phyloP scores from a whole-genome alignment of 1,140 invertebrate species.

The Aplysia californica region DNA sequence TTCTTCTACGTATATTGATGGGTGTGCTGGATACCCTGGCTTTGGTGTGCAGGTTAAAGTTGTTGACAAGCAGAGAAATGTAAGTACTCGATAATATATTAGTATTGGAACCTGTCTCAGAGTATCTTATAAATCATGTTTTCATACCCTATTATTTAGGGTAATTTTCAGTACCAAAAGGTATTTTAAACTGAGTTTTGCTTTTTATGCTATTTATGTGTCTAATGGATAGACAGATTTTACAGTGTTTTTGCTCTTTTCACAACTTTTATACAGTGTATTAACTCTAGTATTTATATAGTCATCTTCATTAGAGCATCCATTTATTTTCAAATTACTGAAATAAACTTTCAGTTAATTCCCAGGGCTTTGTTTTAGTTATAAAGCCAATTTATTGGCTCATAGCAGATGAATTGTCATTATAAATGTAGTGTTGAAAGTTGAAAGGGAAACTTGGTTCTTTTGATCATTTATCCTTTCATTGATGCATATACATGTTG shows the following conservation, averaged over 20 bases:
- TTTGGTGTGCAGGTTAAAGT: constrained; percentile 24
- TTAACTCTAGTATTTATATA: background rate
- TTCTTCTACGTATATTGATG: constrained; percentile 11
- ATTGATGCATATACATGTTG: too few species aligned
- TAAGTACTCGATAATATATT: background rate
- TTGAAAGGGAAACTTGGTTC: background rate
- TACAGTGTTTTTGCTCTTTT: background rate
- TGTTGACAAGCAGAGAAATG: constrained; percentile 24
- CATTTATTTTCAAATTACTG: background rate
- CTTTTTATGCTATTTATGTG: background rate
- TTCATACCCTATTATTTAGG: background rate
- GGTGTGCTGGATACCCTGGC: constrained; percentile 22
- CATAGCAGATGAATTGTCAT: too few species aligned
- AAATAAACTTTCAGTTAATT: background rate
- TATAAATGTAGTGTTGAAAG: too few species aligned
- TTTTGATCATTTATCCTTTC: too few species aligned
- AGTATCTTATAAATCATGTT: background rate
- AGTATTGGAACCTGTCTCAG: background rate
- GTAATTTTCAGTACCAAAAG: background rate
- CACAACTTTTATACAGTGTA: background rate
- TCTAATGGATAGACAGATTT: background rate
- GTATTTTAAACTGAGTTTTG: background rate
- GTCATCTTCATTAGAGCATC: background rate
- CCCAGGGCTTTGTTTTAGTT: background rate
- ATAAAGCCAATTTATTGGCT: too few species aligned